Evolutionary conservation across 2,888 invertebrate species (phyloP).

Genomic region (Heliconius ismenius): DNA sequence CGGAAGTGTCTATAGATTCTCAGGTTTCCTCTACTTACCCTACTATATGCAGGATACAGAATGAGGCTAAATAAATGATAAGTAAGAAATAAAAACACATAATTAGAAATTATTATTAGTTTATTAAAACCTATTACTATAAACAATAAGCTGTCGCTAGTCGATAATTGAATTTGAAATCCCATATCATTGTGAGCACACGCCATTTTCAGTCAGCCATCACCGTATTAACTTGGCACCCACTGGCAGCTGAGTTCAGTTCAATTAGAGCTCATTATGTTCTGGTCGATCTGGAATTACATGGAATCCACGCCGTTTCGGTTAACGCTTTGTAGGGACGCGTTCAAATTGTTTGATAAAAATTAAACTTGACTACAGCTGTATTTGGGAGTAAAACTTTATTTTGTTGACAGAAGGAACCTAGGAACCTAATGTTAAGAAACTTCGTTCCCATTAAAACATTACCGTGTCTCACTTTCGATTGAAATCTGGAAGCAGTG

Average conservation of each 20-base stretch:
- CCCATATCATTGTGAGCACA: conserved; percentile 40
- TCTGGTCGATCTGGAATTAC: conserved; percentile 35
- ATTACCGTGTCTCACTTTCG: no score
- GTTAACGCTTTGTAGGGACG: conserved; percentile 29
- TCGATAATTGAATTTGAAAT: conserved; percentile 44
- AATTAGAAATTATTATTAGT: neutral
- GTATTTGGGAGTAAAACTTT: no score
- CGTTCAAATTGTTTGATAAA: conserved; percentile 30
- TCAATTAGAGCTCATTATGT: conserved; percentile 21
- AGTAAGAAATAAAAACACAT: neutral
- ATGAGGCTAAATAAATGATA: no score
- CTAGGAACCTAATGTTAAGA: no score
- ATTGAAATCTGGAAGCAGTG: no score
- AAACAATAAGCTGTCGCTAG: conserved; percentile 28
- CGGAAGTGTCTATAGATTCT: no score
- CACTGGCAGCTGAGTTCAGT: neutral
- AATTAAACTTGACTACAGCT: conserved; percentile 19
- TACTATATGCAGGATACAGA: no score
- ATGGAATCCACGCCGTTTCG: conserved; percentile 24
- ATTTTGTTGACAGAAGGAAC: no score
- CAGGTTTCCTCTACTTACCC: no score
- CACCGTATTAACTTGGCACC: conserved; percentile 20
- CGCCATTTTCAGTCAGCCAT: conserved; percentile 34
- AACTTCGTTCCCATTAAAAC: no score
- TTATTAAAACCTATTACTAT: conserved; percentile 26